Evolutionary conservation across 2,888 invertebrate genomes (phyloP).

Genomic region (Hypena proboscidalis): DNA sequence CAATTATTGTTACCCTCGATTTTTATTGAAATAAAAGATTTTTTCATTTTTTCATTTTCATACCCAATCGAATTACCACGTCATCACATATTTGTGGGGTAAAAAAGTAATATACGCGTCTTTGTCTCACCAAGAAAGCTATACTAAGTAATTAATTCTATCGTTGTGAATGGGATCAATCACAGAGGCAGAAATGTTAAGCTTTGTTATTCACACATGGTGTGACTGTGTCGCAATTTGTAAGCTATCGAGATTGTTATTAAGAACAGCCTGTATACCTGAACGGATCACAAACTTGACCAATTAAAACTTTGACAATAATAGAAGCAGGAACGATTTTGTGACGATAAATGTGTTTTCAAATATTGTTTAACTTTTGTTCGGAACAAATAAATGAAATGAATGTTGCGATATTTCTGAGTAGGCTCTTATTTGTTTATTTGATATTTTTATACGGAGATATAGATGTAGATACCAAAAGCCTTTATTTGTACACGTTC

Average conservation of each 20-base stretch:
- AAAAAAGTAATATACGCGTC: too few relatives aligned
- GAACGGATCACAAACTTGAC: conserved; percentile 36
- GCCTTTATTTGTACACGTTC: too few relatives aligned
- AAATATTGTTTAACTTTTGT: conserved; percentile 25
- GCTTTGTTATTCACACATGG: conserved; percentile 31
- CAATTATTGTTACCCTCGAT: too few relatives aligned
- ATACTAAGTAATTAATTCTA: too few relatives aligned
- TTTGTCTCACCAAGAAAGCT: too few relatives aligned
- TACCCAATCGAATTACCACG: too few relatives aligned
- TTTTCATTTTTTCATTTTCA: too few relatives aligned
- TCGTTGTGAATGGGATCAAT: conserved; percentile 35
- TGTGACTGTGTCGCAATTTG: conserved; percentile 30
- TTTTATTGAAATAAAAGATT: too few relatives aligned
- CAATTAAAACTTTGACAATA: conserved; percentile 42
- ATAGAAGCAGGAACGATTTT: conserved; percentile 27
- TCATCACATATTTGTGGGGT: too few relatives aligned
- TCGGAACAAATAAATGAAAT: conserved; percentile 29
- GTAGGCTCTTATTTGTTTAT: conserved; percentile 35
- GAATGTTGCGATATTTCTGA: conserved; percentile 32
- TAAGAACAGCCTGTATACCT: conserved; percentile 33
- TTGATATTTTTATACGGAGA: too few relatives aligned
- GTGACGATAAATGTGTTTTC: conserved; percentile 32
- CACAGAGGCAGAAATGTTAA: conserved; percentile 30
- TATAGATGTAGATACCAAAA: too few relatives aligned
- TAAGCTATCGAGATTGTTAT: conserved; percentile 33